Base-by-base conservation (phyloP, 2,888 invertebrate genomes). In the Nectonema munidae region DNA sequence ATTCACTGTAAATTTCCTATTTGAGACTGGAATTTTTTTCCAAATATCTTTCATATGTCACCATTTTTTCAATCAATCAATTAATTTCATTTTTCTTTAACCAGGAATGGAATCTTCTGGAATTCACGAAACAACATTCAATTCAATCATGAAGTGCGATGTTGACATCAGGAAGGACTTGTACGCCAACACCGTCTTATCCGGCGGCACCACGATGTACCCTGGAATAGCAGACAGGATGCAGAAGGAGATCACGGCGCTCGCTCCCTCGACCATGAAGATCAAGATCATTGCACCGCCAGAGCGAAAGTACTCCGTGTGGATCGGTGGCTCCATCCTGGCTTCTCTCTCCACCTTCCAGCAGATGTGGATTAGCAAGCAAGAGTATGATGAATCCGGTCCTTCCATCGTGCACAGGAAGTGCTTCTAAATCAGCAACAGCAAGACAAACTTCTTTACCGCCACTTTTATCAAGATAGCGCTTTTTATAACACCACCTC, bases 281-380 rank as follows among this genome's bases (percentile, higher is more conserved):
- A 62, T 64, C 51, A 50, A 50, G 46, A 50, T 50, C 46, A 51
- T 51, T 44, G 50, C 50, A 38, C 50, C 50, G 18, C 50, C 79
- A 45, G 81, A 81, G 65, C 67, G 81, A 56, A 81, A 81, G 60
- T 81, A 83, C 67, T 79, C 79, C 52, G 81, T 81, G 48, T 81
- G 81, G 81, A 81, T 83, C 66, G 81, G 81, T 56, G 81, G 81
- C 47, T 81, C 81, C 57, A 81, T 83, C 64, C 64, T 83, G 53
- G 77, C 79, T 40, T 75, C 77, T 4, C 61, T 81, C 49, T 69
- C 71, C 53, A 72, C 73, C 54, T 69, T 76, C 66, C 72, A 74
- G 54, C 75, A 71, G 56, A 76, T 77, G 69, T 81, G 77, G 76
- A 77, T 77, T 65, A 75, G 74, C 54, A 77, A 79, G 64, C 76